Percentiles rank a stretch among this genome's conserved stretches.
phyloP scores from a whole-genome alignment of 2,797 vertebrate genomes.

The Aphelocoma californica region DNA sequence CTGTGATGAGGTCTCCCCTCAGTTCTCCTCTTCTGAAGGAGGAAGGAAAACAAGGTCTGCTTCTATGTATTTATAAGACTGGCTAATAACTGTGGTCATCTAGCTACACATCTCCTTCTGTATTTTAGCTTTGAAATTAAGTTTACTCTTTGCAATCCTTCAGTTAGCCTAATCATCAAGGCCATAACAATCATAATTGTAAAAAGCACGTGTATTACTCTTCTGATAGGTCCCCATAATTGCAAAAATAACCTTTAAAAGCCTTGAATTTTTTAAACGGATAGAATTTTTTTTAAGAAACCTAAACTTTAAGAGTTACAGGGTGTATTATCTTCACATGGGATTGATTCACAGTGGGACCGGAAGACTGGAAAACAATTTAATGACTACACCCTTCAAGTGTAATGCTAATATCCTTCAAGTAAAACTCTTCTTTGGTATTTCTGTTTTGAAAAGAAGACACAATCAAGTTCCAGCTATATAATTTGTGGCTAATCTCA shows the following conservation, averaged over 20 bases:
- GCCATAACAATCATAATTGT: not conserved
- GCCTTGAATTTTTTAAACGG: not conserved
- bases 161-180: not conserved
- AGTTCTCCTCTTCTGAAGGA: not conserved
- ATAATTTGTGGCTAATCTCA: slow-evolving; percentile 2
- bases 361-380: not conserved
- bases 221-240: not conserved
- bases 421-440: not conserved
- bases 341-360: not conserved
- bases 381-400: not conserved
- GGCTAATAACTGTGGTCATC: not conserved
- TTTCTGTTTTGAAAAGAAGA: slow-evolving; percentile 1
- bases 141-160: slow-evolving; percentile 5
- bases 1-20: not conserved
- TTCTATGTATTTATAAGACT: not conserved
- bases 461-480: not conserved
- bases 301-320: not conserved
- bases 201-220: not conserved
- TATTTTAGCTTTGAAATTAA: not conserved
- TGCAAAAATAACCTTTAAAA: slow-evolving; percentile 23
- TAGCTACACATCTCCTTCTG: not conserved
- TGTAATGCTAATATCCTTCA: not conserved
- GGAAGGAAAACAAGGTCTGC: not conserved
- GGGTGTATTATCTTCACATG: not conserved
- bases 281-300: not conserved